Evolutionary conservation across 1,140 invertebrate genomes (phyloP).

Genomic region (Bombus superbus): DNA sequence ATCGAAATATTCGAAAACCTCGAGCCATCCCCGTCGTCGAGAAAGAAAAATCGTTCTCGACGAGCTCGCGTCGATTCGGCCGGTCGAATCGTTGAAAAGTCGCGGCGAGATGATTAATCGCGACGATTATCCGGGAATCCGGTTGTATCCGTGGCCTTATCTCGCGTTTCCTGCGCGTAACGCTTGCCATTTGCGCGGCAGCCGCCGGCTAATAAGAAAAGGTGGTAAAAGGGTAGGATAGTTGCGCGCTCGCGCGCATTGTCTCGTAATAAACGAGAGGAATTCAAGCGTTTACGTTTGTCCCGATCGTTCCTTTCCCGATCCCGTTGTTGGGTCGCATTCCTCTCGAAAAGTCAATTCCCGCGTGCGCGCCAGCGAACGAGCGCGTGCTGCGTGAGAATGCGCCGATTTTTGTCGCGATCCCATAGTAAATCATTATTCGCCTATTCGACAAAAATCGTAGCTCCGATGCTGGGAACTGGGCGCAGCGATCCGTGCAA

Average conservation of each 20-base stretch:
- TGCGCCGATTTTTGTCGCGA: slow-evolving; percentile 30
- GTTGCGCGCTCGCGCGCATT: slow-evolving; percentile 34
- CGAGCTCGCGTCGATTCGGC: not conserved
- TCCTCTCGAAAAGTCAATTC: slow-evolving; percentile 38
- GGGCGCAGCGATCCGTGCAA: not conserved
- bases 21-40: not conserved
- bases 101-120: slow-evolving; percentile 54
- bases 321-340: slow-evolving; percentile 16
- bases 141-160: slow-evolving; percentile 38
- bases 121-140: slow-evolving; percentile 11
- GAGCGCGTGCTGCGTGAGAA: slow-evolving; percentile 38
- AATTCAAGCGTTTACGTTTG: slow-evolving; percentile 45
- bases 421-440: slow-evolving; percentile 22
- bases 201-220: slow-evolving; percentile 47
- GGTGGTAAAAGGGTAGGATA: slow-evolving; percentile 45
- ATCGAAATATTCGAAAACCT: not conserved
- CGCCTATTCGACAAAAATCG: not conserved
- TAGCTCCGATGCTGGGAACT: not conserved
- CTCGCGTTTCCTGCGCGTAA: slow-evolving; percentile 33
- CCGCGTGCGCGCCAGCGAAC: no score
- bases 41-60: not conserved
- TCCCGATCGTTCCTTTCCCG: slow-evolving; percentile 50
- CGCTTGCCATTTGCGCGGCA: slow-evolving; percentile 31
- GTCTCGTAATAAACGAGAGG: slow-evolving; percentile 43
- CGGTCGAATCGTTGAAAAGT: slow-evolving; percentile 22